Conservation (phyloP, 2,888 invertebrate genomes). For the Unio delphinus region DNA sequence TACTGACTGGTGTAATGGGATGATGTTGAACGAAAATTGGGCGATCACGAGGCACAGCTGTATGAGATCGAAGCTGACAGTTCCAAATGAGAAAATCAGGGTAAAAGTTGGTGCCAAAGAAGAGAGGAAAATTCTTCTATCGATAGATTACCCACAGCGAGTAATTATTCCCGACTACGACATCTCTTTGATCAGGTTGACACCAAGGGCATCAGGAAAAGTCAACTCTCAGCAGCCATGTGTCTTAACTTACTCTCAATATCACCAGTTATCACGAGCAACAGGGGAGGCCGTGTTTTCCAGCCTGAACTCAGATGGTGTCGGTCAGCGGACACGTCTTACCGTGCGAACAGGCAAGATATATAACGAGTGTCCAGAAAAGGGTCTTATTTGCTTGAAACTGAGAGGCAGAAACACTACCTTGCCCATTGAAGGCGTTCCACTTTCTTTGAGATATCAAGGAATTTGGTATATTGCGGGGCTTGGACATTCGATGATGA, state of each 20-base stretch:
- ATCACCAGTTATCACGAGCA: constrained; percentile 25
- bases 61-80: constrained; percentile 11
- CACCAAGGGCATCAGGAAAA: constrained; percentile 9
- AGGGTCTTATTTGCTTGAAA: constrained; percentile 31
- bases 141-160: constrained; percentile 13
- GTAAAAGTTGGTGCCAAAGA: constrained; percentile 37
- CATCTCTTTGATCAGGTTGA: constrained; percentile 29
- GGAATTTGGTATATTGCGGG: constrained; percentile 39
- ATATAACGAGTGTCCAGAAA: constrained; percentile 19
- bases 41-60: constrained; percentile 28
- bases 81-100: constrained; percentile 15
- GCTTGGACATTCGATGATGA: constrained; percentile 21
- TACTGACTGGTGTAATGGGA: constrained; percentile 27
- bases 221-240: constrained; percentile 23
- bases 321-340: constrained; percentile 14
- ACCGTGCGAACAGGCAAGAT: constrained; percentile 30
- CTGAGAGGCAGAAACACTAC: constrained; percentile 17
- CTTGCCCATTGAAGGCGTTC: constrained; percentile 34
- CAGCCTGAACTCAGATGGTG: constrained; percentile 9
- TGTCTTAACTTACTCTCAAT: constrained; percentile 39
- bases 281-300: constrained; percentile 26
- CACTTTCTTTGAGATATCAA: constrained; percentile 37
- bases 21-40: constrained; percentile 36
- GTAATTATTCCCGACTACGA: constrained; percentile 21
- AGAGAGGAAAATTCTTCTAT: constrained; percentile 18